A percentile compares a stretch with the other conserved stretches of the same genome.
Evolutionary conservation across 2,888 invertebrate genomes (phyloP).

Genomic region (Plebejus melissa): DNA sequence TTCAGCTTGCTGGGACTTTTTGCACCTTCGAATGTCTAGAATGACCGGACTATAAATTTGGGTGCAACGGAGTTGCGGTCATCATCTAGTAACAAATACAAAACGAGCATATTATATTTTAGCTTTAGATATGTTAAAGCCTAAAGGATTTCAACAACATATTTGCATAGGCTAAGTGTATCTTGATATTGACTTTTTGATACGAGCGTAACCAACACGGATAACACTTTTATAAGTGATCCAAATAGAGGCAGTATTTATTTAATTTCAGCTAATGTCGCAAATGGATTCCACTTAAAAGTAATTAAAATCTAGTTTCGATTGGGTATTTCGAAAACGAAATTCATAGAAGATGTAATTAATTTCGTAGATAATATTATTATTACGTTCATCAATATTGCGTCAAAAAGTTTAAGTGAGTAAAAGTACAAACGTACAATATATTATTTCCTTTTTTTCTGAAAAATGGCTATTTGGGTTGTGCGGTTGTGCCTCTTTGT

Average conservation of each 20-base stretch:
- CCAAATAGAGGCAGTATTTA: constrained; percentile 42
- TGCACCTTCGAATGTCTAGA: no score
- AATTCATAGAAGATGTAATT: not conserved
- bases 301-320: not conserved
- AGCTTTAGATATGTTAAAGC: constrained; percentile 36
- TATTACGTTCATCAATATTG: not conserved
- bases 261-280: constrained; percentile 5
- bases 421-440: no score
- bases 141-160: constrained; percentile 42
- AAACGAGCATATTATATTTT: not conserved
- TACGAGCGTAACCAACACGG: constrained; percentile 53
- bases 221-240: constrained; percentile 50
- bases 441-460: no score
- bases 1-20: no score
- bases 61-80: no score
- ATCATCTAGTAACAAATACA: no score
- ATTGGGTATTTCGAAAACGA: not conserved
- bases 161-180: constrained; percentile 66
- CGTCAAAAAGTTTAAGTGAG: not conserved
- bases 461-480: no score
- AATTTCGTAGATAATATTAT: not conserved
- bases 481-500: no score
- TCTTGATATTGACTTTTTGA: constrained; percentile 60
- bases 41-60: no score
- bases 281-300: not conserved